Evolutionary conservation across 2,888 invertebrate species (phyloP), one percentile per base, ranked within the genome.

Genomic region (Tipula helvola): DNA sequence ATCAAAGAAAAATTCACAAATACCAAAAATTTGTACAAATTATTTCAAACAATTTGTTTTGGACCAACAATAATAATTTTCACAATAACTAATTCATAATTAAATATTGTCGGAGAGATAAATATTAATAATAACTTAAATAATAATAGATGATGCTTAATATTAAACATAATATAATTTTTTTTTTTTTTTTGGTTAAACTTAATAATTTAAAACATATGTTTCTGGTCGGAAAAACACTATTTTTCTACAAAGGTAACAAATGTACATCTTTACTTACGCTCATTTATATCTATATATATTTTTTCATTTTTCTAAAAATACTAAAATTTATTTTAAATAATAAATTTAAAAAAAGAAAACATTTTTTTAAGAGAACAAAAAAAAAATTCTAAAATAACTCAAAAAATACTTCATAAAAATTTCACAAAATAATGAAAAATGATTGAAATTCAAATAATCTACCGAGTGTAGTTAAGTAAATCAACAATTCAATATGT

Each of bases 121-220:
- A 71, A 71, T 71, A 71, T 28, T 71, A 71, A 44, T 52, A 52
- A 71, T 71, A 71, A 71, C n/a, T 28, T 71, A 71, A 28, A 4
- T 52, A 28, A 4, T 52, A 71, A 28, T 71, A 71, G 71, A 71
- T 71, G 10, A 28, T 52, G 18, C 52, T 52, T 28, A 28, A 71
- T 71, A 28, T 71, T 71, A 71, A 71, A 71, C 71, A 71, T 71
- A 71, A 71, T 28, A 71, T 71, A 28, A 28, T 71, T 28, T 28
- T 1, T 28, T 1, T 71, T 71, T 10, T 71, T 28, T 52, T 71
- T 71, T 71, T 71, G 71, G 71, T 71, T 71, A 28, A 71, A 71
- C 71, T 71, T 71, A 71, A 71, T 71, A 71, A 71, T 71, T 71
- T 71, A 71, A 71, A 71, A 71, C 71, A 71, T 71, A 71, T 71